phyloP scores from a whole-genome alignment of 2,888 invertebrate species.

The Tachina fera region DNA sequence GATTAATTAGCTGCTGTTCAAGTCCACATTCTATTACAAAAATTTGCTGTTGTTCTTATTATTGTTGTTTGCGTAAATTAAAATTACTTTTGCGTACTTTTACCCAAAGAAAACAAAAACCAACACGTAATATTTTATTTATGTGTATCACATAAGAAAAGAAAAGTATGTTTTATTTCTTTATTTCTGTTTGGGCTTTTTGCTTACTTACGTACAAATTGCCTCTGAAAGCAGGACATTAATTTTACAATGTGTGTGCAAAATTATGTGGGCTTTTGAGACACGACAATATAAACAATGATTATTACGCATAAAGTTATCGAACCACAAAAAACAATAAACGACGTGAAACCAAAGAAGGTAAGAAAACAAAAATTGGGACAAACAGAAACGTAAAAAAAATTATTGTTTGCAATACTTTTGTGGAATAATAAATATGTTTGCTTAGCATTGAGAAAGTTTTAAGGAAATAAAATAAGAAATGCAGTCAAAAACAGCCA shows the following conservation, averaged over 20 bases:
- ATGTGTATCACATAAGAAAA: not conserved
- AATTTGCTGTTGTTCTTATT: too few relatives aligned
- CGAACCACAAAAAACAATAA: constrained; percentile 19
- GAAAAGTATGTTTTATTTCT: constrained; percentile 5
- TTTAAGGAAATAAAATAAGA: constrained; percentile 8
- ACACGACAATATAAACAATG: not conserved
- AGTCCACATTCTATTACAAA: not conserved
- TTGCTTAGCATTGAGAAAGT: constrained; percentile 30
- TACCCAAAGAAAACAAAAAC: not conserved
- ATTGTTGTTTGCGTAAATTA: too few relatives aligned
- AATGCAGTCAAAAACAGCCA: not conserved
- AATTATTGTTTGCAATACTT: constrained; percentile 41
- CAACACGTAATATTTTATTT: not conserved
- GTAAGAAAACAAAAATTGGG: not conserved
- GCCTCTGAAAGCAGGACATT: constrained; percentile 21
- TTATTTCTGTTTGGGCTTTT: not conserved
- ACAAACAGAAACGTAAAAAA: constrained; percentile 25
- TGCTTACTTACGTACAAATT: constrained; percentile 18
- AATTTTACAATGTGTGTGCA: constrained; percentile 22
- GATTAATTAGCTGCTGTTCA: constrained; percentile 1
- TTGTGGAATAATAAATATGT: constrained; percentile 43
- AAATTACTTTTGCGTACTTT: not conserved
- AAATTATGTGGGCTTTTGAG: not conserved
- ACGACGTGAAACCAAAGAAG: not conserved
- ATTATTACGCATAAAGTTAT: constrained; percentile 19